Evolutionary conservation across 2,888 invertebrate genomes (phyloP), one percentile per base, ranked within the genome.

Genomic region (Dynastes grantii): DNA sequence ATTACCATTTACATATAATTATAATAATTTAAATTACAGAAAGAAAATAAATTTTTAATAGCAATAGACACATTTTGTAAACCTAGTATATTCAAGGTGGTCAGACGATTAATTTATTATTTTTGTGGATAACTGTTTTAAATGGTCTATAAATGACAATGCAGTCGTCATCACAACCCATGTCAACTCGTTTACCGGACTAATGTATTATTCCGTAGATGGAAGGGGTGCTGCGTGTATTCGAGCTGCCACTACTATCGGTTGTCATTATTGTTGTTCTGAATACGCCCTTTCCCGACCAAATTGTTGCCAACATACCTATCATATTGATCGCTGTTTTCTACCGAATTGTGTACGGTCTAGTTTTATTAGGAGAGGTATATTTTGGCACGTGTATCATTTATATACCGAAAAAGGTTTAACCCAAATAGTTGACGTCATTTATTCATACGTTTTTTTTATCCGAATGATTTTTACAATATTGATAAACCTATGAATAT

Each of bases 181-280:
- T 45, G 73, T 75, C 61, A 61, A 75, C 22, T 49, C 73, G 73
- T 75, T 61, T 45, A 45, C 61, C 61, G 61, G 73, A 75, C 73
- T 75, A 61, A 75, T 75, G 73, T 61, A 61, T 75, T 75, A 75
- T 75, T 75, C 73, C 73, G 22, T 61, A 75, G 73, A 75, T 75
- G 73, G 61, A 55, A 75, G 73, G 61, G 73, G 40, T 40, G 58
- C 49, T 27, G 73, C 73, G 40, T 45, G 61, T 75, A 45, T 75
- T 61, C 61, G 49, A 22, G 45, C 40, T 22, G 27, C 45, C 27
- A 61, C 73, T 61, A 73, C 45, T 61, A 32, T 75, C 29, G 61
- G 45, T 75, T 75, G 73, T 58, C 63, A 61, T 61, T 75, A 75
- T 75, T 73, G 40, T 73, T 75, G 73, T 58, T 22, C 58, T 40